Evolutionary conservation across 2,888 invertebrate genomes (phyloP), one percentile per base, ranked within the genome.

Genomic region (Aproaerema taeniolella): DNA sequence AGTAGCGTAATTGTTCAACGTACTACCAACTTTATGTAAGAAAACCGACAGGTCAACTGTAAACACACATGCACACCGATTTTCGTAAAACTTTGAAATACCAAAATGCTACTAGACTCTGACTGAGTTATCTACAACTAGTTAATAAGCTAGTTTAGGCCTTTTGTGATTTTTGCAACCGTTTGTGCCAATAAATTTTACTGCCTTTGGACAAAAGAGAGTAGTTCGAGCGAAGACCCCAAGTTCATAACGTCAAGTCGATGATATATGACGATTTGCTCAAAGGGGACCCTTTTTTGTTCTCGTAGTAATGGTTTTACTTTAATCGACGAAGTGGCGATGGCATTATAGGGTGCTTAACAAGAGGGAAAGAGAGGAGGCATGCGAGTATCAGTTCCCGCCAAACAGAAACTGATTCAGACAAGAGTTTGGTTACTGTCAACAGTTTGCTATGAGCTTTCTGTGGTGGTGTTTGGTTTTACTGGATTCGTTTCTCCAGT

Each of bases 261-360:
- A 86, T 86, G 86, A 86, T 86, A 82, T 80, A 86, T 86, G 79
- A 79, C 85, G 58, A 82, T 83, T 85, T 82, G 71, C 66, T 81
- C 76, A 80, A 79, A 83, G 86, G 86, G 86, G 82, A 80, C 85
- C 83, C 68, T 86, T 86, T 85, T 86, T 86, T 86, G 86, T 86
- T 85, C 85, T 81, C 75, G 51, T 50, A 61, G 77, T 85, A 86
- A 86, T 86, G 83, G 85, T 77, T 79, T 77, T 71, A 77, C 68
- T 78, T 78, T 80, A 82, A 85, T 85, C 83, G 83, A 68, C 72
- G 65, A 55, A 44, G 42, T 52, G 61, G 53, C 58, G 58, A 59
- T 60, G 61, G 29, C 36, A 34, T 41, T 43, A 67, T 62, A 60
- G 5, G 31, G 4, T 1, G 2, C n/a, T n/a, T 2, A 1, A 7